phyloP scores from a whole-genome alignment of 2,113 vertebrate species.

The Edolisoma coerulescens region DNA sequence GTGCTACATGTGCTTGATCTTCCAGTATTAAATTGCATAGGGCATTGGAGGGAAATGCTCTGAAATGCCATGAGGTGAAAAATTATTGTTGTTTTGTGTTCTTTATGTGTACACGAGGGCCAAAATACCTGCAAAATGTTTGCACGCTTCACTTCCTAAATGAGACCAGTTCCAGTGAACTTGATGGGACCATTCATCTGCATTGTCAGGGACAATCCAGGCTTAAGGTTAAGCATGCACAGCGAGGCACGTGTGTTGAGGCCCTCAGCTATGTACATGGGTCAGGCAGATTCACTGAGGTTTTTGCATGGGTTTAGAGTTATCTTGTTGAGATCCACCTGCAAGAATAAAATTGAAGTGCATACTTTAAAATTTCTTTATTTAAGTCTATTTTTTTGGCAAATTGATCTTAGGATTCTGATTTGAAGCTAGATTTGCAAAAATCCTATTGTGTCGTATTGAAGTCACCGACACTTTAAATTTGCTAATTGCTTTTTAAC shows the following conservation, averaged over 20 bases:
- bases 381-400: neutral
- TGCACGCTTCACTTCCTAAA: neutral
- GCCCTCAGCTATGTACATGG: neutral
- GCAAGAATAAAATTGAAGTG: neutral
- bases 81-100: neutral
- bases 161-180: neutral
- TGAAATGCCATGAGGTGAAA: neutral
- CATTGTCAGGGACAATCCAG: neutral
- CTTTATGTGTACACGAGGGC: neutral
- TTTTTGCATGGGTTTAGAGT: neutral
- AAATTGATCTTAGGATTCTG: neutral
- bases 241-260: fast-evolving
- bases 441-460: neutral
- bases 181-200: neutral
- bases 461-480: neutral
- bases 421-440: neutral
- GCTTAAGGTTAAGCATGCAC: neutral
- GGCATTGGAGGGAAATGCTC: neutral
- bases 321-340: neutral
- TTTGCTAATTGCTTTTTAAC: neutral
- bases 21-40: neutral
- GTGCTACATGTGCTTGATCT: neutral
- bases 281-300: neutral
- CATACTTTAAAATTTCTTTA: neutral
- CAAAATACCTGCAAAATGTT: neutral